Conservation (phyloP, 2,797 vertebrate genomes). For the Saxicola maurus region DNA sequence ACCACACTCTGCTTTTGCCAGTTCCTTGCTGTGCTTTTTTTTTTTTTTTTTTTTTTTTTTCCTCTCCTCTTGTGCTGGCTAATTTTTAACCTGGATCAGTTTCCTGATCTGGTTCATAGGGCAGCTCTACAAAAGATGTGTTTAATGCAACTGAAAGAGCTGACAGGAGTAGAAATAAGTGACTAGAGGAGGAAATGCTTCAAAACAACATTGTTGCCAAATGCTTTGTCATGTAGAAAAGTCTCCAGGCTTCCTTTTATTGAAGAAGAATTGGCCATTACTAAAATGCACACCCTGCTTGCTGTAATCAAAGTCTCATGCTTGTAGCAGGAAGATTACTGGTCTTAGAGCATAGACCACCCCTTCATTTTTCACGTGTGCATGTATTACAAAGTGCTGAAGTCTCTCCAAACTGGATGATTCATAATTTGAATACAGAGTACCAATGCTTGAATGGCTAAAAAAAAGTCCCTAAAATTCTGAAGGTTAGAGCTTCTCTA, state of each 20-base stretch:
- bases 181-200: constrained; percentile 43
- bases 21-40: neutral
- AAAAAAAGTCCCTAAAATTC: constrained; percentile 25
- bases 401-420: neutral
- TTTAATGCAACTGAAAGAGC: constrained; percentile 16
- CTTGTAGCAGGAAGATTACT: neutral
- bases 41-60: neutral
- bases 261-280: constrained; percentile 16
- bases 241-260: constrained; percentile 39
- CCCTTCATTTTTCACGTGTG: neutral
- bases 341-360: neutral
- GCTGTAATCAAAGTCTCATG: neutral
- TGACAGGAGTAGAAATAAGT: constrained; percentile 51
- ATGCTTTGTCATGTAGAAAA: constrained; percentile 54
- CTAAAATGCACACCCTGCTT: neutral
- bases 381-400: neutral
- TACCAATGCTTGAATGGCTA: neutral
- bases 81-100: constrained; percentile 54
- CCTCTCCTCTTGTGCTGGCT: neutral
- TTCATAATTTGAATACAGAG: neutral
- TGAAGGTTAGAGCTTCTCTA: neutral
- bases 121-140: neutral
- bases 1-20: neutral
- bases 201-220: constrained; percentile 48
- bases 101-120: constrained; percentile 35